A percentile compares a stretch with the other conserved stretches of the same genome.
Evolutionary conservation across 2,797 vertebrate species (phyloP).

Genomic region (Loris lydekkerianus): DNA sequence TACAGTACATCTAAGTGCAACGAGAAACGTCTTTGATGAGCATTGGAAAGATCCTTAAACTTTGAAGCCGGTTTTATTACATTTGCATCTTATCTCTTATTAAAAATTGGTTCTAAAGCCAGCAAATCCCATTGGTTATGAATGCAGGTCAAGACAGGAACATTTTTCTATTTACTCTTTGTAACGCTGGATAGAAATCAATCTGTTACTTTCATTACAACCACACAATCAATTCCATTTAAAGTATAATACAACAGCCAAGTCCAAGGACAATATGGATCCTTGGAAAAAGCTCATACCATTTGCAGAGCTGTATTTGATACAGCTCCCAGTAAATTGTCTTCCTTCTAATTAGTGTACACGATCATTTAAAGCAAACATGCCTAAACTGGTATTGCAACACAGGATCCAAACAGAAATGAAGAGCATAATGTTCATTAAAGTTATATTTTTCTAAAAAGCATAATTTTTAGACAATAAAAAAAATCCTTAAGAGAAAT

Average conservation of each 20-base stretch:
- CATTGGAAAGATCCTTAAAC: slow-evolving; percentile 79
- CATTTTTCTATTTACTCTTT: slow-evolving; percentile 90
- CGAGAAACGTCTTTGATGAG: slow-evolving; percentile 79
- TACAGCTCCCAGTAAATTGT: slow-evolving; percentile 80
- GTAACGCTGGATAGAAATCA: slow-evolving; percentile 90
- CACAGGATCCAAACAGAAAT: background rate
- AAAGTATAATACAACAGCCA: slow-evolving; percentile 90
- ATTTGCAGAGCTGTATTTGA: slow-evolving; percentile 82
- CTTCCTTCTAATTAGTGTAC: slow-evolving; percentile 83
- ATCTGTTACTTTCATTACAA: slow-evolving; percentile 91
- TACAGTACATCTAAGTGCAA: slow-evolving; percentile 70
- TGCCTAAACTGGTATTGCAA: slow-evolving; percentile 7
- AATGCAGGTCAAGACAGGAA: slow-evolving; percentile 89
- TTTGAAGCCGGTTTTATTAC: slow-evolving; percentile 72
- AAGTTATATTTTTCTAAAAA: background rate
- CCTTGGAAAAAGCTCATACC: slow-evolving; percentile 84
- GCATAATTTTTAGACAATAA: slow-evolving; percentile 34
- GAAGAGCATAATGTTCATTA: background rate
- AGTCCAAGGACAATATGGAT: slow-evolving; percentile 91
- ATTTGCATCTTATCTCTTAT: slow-evolving; percentile 87
- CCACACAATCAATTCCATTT: slow-evolving; percentile 91
- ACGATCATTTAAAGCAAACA: slow-evolving; percentile 68
- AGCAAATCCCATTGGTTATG: slow-evolving; percentile 87
- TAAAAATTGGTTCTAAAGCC: slow-evolving; percentile 86
- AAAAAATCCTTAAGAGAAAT: background rate